Conservation (phyloP, 2,113 vertebrate species). For the Phalacrocorax pelagicus region DNA sequence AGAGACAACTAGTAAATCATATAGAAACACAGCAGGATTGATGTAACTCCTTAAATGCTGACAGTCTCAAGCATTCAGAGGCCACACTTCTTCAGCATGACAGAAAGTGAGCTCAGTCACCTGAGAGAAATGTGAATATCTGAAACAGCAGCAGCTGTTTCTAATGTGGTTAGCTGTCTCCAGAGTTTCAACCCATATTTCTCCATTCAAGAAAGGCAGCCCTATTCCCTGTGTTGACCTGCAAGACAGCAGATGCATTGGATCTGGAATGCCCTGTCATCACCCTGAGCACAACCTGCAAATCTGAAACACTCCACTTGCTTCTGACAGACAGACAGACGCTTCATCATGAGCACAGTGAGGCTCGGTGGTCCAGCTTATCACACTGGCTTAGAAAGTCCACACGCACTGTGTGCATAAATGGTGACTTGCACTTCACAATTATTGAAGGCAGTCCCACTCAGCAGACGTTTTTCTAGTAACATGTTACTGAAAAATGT, state of each 20-base stretch:
- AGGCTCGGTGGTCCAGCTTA: neutral
- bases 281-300: neutral
- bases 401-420: neutral
- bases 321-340: neutral
- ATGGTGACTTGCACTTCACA: rapidly evolving
- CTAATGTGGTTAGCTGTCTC: neutral
- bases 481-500: neutral
- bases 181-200: neutral
- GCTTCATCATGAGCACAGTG: neutral
- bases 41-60: neutral
- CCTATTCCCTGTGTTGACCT: neutral
- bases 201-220: neutral
- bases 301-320: neutral
- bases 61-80: neutral
- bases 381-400: neutral
- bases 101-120: neutral
- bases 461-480: neutral
- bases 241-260: neutral
- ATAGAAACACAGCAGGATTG: neutral
- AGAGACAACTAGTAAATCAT: neutral
- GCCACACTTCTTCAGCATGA: neutral
- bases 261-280: neutral
- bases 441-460: neutral
- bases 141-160: neutral
- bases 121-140: neutral